Percentiles rank a stretch among this genome's conserved stretches.
These are phyloP conservation scores for Pelagia noctiluca DNA, from an alignment of 30 jellyfish, hydroid and myxozoan species.

Conservation along the genomic window DNA sequence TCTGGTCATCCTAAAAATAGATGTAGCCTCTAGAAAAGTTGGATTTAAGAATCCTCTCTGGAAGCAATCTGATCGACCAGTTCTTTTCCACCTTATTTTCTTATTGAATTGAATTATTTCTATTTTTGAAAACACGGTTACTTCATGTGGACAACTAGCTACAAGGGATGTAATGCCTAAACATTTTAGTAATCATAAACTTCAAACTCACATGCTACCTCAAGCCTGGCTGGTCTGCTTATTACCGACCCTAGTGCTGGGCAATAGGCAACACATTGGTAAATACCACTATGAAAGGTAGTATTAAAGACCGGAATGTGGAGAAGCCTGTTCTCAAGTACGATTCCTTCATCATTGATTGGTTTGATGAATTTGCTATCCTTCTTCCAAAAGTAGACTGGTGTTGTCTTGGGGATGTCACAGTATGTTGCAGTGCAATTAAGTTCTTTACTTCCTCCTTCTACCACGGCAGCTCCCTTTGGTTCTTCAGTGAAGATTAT, in stretches of 20 bases:
- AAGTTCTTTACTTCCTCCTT: conserved; percentile 29
- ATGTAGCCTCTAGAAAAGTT: background rate
- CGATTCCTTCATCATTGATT: conserved; percentile 9
- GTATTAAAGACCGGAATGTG: conserved; percentile 14
- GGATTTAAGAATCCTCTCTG: background rate
- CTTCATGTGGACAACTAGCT: background rate
- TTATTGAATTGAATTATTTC: no score
- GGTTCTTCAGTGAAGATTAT: conserved; percentile 36
- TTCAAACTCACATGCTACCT: conserved; percentile 48
- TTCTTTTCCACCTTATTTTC: background rate
- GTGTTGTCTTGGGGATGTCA: conserved; percentile 26
- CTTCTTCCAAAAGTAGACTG: conserved; percentile 55
- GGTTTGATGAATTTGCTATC: conserved; percentile 39
- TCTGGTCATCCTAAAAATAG: background rate
- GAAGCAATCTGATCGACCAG: background rate
- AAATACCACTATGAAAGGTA: conserved; percentile 38
- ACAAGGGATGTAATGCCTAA: background rate
- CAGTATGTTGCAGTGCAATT: conserved; percentile 43
- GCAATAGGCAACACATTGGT: conserved; percentile 46
- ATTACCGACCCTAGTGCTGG: conserved; percentile 54
- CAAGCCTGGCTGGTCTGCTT: conserved; percentile 60
- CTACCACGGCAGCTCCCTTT: conserved; percentile 7
- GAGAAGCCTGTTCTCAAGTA: conserved; percentile 3
- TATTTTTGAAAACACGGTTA: background rate
- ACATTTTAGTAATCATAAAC: no score